These are phyloP conservation scores for Amiota communis DNA, from an alignment of 2,888 invertebrate species.

Conservation along the genomic window DNA sequence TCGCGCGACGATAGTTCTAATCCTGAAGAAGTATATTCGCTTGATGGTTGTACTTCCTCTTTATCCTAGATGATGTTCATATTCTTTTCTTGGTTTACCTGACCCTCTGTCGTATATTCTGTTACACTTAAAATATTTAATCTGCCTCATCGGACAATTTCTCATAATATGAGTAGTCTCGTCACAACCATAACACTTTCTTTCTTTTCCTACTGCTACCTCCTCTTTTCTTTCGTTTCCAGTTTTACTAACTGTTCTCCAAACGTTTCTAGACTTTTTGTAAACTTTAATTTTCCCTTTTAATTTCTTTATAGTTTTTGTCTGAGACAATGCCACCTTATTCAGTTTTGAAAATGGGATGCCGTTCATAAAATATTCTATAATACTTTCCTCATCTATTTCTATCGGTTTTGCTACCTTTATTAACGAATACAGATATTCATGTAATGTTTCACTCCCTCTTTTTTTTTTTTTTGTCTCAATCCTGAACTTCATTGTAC, in stretches of 20 bases:
- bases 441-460: too few species aligned
- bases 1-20: background rate
- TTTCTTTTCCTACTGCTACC: background rate
- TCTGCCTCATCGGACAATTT: background rate
- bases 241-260: background rate
- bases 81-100: background rate
- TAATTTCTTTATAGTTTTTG: background rate
- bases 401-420: background rate
- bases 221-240: background rate
- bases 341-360: conserved; percentile 14
- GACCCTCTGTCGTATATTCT: background rate
- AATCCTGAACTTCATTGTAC: too few species aligned
- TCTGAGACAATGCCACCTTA: background rate
- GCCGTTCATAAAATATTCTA: conserved; percentile 16
- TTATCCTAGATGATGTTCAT: background rate
- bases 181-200: background rate
- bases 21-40: background rate
- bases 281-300: background rate
- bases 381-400: background rate
- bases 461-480: too few species aligned
- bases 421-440: too few species aligned
- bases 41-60: background rate
- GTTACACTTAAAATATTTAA: background rate
- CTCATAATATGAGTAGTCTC: background rate
- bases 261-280: background rate